These are phyloP conservation scores for Echinarachnius parma DNA, from an alignment of 53 echinoderm and acorn worm species.

Conservation along the genomic window DNA sequence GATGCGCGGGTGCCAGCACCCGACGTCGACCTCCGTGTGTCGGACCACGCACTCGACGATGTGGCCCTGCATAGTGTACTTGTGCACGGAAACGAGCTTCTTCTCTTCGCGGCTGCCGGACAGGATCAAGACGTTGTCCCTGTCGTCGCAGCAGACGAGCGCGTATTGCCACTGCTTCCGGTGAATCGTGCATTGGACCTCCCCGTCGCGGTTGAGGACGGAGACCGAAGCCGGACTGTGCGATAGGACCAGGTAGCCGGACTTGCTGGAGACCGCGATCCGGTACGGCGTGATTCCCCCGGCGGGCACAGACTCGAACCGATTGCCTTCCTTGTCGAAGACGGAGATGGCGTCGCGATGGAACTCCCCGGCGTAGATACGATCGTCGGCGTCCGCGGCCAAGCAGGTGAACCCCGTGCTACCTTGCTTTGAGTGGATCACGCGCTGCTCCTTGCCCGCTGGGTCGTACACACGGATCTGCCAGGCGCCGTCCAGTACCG, in stretches of 20 bases:
- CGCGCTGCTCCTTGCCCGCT: background rate
- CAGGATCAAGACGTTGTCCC: conserved; percentile 28
- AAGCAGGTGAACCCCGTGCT: conserved; percentile 36
- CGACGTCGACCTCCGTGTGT: conserved; percentile 33
- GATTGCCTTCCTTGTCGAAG: conserved; percentile 14
- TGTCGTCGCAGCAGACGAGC: conserved; percentile 30
- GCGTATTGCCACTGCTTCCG: conserved; percentile 43
- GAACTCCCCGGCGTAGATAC: conserved; percentile 37
- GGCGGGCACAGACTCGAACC: conserved; percentile 21
- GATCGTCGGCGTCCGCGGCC: conserved; percentile 4
- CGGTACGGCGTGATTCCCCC: conserved; percentile 39
- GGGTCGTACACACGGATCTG: conserved; percentile 41
- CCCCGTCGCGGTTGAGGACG: conserved; percentile 24
- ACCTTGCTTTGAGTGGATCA: conserved; percentile 6
- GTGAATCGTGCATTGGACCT: conserved; percentile 15
- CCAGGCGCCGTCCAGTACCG: conserved; percentile 46
- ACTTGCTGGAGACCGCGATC: conserved; percentile 18
- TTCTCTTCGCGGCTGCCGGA: conserved; percentile 34
- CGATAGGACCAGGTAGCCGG: conserved; percentile 23
- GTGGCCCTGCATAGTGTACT: conserved; percentile 38
- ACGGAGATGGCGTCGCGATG: conserved; percentile 42
- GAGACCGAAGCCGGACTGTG: conserved; percentile 40
- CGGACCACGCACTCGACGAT: conserved; percentile 36
- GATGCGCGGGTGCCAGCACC: conserved; percentile 41
- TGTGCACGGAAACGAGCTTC: conserved; percentile 36